Evolutionary conservation across 1,140 invertebrate genomes (phyloP).

Genomic region (Diachasma alloeum): DNA sequence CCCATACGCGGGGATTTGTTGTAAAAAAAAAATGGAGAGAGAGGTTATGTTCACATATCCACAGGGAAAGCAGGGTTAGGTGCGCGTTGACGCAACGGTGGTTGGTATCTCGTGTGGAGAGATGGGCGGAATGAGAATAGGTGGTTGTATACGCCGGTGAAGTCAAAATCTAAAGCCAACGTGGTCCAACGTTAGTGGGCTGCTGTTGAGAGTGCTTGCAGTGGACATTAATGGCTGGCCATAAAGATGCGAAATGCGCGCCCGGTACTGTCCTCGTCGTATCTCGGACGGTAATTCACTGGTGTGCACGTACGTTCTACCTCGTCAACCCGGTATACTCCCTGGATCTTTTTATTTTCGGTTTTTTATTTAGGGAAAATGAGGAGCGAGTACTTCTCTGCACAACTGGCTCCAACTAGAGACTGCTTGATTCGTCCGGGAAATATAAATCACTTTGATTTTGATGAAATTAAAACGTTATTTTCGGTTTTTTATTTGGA

Average conservation of each 20-base stretch:
- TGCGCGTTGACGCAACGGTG: neutral
- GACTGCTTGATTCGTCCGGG: too few species aligned
- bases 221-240: neutral
- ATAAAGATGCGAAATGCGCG: slow-evolving; percentile 1
- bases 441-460: too few species aligned
- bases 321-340: neutral
- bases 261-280: neutral
- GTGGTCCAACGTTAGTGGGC: neutral
- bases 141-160: neutral
- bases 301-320: neutral
- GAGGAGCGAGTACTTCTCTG: too few species aligned
- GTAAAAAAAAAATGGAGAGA: neutral
- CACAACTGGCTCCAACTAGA: too few species aligned
- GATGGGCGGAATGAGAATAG: neutral
- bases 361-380: too few species aligned
- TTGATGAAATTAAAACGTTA: too few species aligned
- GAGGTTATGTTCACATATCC: neutral
- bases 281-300: slow-evolving; percentile 7
- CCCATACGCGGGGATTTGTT: neutral
- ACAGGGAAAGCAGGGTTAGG: neutral
- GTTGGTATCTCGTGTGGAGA: neutral
- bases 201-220: slow-evolving; percentile 1
- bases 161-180: neutral
- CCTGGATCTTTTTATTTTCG: too few species aligned
- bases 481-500: too few species aligned